A percentile compares a stretch with the other conserved stretches of the same genome.
Conservation (phyloP, 2,888 invertebrate genomes). For the Pollenia angustigena region DNA sequence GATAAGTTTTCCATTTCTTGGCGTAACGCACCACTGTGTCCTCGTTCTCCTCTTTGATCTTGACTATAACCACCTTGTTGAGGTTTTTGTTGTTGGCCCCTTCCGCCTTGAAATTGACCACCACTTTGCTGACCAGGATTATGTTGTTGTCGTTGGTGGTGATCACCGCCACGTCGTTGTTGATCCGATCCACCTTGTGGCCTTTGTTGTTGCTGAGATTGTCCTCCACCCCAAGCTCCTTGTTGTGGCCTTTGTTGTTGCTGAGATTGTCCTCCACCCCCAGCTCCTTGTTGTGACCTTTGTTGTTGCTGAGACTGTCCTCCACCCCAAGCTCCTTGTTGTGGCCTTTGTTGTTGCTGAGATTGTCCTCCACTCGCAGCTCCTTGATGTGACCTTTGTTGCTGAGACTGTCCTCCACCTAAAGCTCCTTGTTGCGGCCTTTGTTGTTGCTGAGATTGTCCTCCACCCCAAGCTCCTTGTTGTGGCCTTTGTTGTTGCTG, state of each 20-base stretch:
- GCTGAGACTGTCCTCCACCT: constrained; percentile 49
- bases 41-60: constrained; percentile 8
- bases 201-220: constrained; percentile 50
- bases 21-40: background rate
- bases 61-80: constrained; percentile 28
- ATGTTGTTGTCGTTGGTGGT: constrained; percentile 50
- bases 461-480: constrained; percentile 6
- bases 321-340: background rate
- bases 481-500: constrained; percentile 16
- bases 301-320: background rate
- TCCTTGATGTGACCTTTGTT: constrained; percentile 22
- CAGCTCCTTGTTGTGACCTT: constrained; percentile 39
- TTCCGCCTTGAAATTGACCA: constrained; percentile 15
- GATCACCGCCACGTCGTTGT: background rate
- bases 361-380: background rate
- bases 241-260: constrained; percentile 60
- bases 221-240: background rate
- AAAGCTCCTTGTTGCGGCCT: constrained; percentile 41
- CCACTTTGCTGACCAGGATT: constrained; percentile 51
- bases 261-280: background rate
- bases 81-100: constrained; percentile 46
- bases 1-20: constrained; percentile 39
- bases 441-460: constrained; percentile 39
- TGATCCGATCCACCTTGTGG: constrained; percentile 1
- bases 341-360: constrained; percentile 57